A percentile compares a stretch with the other conserved stretches of the same genome.
phyloP scores from a whole-genome alignment of 2,113 vertebrate species.

The Amphiprion percula region DNA sequence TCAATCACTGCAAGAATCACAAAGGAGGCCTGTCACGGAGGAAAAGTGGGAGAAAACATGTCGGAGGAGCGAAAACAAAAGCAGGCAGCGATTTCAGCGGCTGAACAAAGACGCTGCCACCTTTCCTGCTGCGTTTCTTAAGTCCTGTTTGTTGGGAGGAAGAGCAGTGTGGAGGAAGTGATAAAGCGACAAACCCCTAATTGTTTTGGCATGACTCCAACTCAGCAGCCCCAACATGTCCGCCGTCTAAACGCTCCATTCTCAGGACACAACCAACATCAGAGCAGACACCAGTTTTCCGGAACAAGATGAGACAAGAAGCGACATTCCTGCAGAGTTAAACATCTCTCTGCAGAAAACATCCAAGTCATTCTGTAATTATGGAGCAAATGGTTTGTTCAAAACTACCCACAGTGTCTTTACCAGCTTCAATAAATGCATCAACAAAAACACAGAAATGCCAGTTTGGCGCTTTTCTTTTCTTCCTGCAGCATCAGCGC shows the following conservation, averaged over 20 bases:
- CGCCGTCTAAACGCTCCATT: slow-evolving; percentile 10
- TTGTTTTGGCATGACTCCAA: slow-evolving; percentile 41
- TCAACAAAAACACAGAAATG: slow-evolving; percentile 17
- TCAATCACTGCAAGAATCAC: slow-evolving; percentile 57
- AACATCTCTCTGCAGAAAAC: not conserved
- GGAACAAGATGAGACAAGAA: slow-evolving; percentile 59
- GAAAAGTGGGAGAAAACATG: slow-evolving; percentile 44
- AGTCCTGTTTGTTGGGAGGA: not conserved
- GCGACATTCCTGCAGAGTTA: slow-evolving; percentile 36
- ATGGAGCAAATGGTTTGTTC: not conserved
- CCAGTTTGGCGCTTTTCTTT: slow-evolving; percentile 1
- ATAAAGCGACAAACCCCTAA: slow-evolving; percentile 44
- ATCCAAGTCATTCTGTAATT: not conserved
- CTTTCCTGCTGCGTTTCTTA: not conserved
- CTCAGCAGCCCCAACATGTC: slow-evolving; percentile 17
- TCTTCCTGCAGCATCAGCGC: slow-evolving; percentile 17
- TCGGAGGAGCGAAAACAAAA: slow-evolving; percentile 52
- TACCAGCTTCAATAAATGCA: not conserved
- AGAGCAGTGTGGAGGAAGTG: not conserved
- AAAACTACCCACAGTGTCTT: not conserved
- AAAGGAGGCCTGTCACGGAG: slow-evolving; percentile 29
- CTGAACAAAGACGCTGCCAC: slow-evolving; percentile 44
- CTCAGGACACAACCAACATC: slow-evolving; percentile 5
- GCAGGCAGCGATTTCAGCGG: not conserved
- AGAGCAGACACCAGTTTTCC: not conserved